Evolutionary conservation across 2,113 vertebrate genomes (phyloP).

Genomic region (Stegastes partitus): DNA sequence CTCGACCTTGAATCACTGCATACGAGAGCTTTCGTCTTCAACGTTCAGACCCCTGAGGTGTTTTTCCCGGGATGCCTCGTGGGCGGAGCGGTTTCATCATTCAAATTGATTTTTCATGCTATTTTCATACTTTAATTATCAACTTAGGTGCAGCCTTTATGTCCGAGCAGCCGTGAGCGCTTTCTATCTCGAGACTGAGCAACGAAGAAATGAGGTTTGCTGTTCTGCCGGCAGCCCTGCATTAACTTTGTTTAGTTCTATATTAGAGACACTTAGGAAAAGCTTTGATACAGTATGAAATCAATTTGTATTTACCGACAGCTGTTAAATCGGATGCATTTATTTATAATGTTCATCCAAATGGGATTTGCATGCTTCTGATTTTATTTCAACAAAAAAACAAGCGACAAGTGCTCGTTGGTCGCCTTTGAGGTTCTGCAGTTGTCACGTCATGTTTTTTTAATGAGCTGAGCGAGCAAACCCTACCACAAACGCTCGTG

Average conservation of each 20-base stretch:
- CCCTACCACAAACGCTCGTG: background rate
- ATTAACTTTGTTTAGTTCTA: background rate
- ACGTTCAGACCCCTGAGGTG: background rate
- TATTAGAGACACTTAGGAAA: background rate
- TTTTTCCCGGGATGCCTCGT: background rate
- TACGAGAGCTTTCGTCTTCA: background rate
- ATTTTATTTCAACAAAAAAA: conserved; percentile 8
- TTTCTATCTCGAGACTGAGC: background rate
- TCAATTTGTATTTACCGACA: background rate
- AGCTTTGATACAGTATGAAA: too few relatives aligned
- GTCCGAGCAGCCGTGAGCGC: background rate
- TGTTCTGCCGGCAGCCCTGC: too few relatives aligned
- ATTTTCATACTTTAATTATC: conserved; percentile 15
- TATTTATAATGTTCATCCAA: background rate
- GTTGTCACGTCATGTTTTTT: background rate
- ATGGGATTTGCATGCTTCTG: background rate
- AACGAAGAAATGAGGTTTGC: conserved; percentile 14
- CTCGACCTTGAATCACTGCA: background rate
- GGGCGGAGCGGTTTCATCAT: background rate
- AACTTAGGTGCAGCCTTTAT: background rate
- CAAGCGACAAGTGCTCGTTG: background rate
- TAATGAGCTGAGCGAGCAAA: background rate
- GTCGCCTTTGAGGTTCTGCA: background rate
- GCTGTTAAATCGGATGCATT: background rate
- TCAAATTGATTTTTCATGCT: conserved; percentile 21